Evolutionary conservation across 2,888 invertebrate genomes (phyloP).

Genomic region (Macrophya annulata): DNA sequence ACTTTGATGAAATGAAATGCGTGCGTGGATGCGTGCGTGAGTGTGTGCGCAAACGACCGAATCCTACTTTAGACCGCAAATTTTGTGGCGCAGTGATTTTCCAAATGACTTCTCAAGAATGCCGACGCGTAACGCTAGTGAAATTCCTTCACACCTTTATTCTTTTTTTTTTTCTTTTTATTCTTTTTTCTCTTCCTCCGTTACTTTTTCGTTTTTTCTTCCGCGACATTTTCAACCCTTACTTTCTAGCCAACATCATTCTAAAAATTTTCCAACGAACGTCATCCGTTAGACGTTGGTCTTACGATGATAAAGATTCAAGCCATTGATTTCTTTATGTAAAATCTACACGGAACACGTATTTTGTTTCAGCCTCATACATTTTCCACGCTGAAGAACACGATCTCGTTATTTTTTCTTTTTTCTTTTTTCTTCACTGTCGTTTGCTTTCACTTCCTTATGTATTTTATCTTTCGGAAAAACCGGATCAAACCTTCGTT

Average conservation of each 20-base stretch:
- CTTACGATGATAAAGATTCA: slow-evolving; percentile 40
- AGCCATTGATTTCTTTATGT: slow-evolving; percentile 56
- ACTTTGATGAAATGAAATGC: background rate
- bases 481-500: background rate
- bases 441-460: slow-evolving; percentile 4
- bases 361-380: slow-evolving; percentile 64
- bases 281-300: slow-evolving; percentile 38
- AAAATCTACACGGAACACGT: slow-evolving; percentile 63
- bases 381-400: slow-evolving; percentile 8
- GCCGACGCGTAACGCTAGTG: slow-evolving; percentile 47
- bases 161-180: background rate
- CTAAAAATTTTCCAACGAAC: background rate
- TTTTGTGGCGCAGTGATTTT: slow-evolving; percentile 64
- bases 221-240: background rate
- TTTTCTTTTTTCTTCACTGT: background rate
- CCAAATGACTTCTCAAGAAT: slow-evolving; percentile 70
- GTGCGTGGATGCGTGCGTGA: background rate
- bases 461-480: background rate
- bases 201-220: slow-evolving; percentile 55
- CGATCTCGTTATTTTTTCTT: slow-evolving; percentile 23
- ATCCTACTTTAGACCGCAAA: slow-evolving; percentile 29
- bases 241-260: slow-evolving; percentile 6
- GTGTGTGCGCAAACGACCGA: background rate
- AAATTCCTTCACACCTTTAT: slow-evolving; percentile 31
- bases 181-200: slow-evolving; percentile 37